These are phyloP conservation scores for Tupaia chinensis DNA, from an alignment of 2,113 vertebrate species.

Conservation along the genomic window DNA sequence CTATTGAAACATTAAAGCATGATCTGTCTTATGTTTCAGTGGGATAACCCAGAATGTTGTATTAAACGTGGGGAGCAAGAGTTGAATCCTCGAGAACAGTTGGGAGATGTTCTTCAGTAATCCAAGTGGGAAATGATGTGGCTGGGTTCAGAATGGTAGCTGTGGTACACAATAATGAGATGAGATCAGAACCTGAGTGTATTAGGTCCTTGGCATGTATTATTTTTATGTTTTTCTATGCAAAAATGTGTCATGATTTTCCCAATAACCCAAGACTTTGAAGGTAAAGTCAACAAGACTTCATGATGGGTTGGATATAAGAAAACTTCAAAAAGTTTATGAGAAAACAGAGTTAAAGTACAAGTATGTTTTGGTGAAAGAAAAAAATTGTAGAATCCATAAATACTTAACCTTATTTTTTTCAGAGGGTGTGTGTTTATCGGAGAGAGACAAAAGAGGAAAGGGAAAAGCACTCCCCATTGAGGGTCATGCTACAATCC, in stretches of 20 bases:
- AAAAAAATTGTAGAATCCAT: too few relatives aligned
- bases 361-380: too few relatives aligned
- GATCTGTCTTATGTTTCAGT: background rate
- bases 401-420: too few relatives aligned
- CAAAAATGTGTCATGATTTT: too few relatives aligned
- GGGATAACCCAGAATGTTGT: background rate
- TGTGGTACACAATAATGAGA: background rate
- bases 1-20: background rate
- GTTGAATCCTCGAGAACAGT: background rate
- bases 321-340: too few relatives aligned
- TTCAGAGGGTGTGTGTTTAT: too few relatives aligned
- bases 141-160: background rate
- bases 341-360: too few relatives aligned
- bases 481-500: too few relatives aligned
- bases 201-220: too few relatives aligned
- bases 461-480: too few relatives aligned
- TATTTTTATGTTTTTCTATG: too few relatives aligned
- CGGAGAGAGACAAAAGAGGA: background rate
- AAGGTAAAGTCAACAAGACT: background rate
- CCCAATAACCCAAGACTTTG: background rate
- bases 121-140: background rate
- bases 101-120: background rate
- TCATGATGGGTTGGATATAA: background rate
- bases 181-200: background rate
- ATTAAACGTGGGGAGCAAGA: background rate